These are phyloP conservation scores for Leptinotarsa lineolata DNA, from an alignment of 1,140 invertebrate genomes.

Conservation along the genomic window DNA sequence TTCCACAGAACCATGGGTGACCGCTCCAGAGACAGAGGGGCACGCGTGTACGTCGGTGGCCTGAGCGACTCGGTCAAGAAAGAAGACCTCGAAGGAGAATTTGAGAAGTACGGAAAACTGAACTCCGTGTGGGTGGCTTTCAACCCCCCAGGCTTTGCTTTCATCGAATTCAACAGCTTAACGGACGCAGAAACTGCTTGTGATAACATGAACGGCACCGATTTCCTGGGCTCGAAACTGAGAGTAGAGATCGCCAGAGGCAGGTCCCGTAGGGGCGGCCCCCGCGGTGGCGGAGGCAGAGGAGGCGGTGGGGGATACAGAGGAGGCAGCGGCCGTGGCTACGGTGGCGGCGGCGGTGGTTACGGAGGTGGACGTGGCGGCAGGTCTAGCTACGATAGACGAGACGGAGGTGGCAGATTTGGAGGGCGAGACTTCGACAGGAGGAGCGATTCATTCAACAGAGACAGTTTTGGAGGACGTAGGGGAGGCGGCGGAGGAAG, in stretches of 20 bases:
- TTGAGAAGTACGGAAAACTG: conserved; percentile 72
- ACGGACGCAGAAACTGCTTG: conserved; percentile 94
- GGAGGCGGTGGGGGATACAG: conserved; percentile 41
- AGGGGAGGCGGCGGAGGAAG: conserved; percentile 45
- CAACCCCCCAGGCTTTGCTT: conserved; percentile 96
- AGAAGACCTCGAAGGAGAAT: conserved; percentile 87
- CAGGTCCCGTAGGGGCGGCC: conserved; percentile 62
- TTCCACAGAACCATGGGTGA: conserved; percentile 55
- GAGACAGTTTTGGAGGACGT: conserved; percentile 36
- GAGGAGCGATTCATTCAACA: conserved; percentile 36
- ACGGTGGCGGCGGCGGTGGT: conserved; percentile 33
- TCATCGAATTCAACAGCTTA: conserved; percentile 96
- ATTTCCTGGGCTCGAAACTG: conserved; percentile 78
- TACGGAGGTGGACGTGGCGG: conserved; percentile 34
- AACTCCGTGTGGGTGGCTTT: conserved; percentile 92
- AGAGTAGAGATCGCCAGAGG: conserved; percentile 83
- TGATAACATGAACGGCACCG: conserved; percentile 86
- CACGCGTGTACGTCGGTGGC: conserved; percentile 84
- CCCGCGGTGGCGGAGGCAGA: conserved; percentile 56
- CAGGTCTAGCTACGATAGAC: conserved; percentile 22
- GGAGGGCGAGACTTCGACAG: conserved; percentile 40
- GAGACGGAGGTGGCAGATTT: conserved; percentile 32
- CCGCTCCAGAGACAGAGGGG: conserved; percentile 61
- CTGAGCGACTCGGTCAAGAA: conserved; percentile 82
- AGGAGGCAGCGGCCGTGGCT: conserved; percentile 38